These are phyloP conservation scores for Ridgeia piscesae DNA, from an alignment of 1,140 invertebrate species.

Conservation along the genomic window DNA sequence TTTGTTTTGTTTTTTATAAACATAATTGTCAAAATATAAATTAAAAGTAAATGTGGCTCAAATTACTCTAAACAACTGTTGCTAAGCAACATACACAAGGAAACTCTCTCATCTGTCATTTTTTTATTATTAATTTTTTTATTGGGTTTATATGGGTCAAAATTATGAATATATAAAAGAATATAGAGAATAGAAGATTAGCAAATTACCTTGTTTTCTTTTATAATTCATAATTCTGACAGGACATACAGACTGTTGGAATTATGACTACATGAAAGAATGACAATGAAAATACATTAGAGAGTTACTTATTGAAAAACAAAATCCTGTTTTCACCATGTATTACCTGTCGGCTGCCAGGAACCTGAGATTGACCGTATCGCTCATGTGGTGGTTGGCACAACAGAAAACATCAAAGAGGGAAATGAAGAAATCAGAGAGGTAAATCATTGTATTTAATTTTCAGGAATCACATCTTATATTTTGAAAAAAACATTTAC, in stretches of 20 bases:
- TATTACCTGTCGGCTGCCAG: slow-evolving; percentile 38
- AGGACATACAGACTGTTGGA: neutral
- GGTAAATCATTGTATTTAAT: slow-evolving; percentile 38
- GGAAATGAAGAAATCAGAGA: slow-evolving; percentile 91
- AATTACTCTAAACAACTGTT: too few species aligned
- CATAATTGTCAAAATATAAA: neutral
- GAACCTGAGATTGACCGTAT: slow-evolving; percentile 90
- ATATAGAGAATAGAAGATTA: too few species aligned
- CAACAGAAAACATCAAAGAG: slow-evolving; percentile 92
- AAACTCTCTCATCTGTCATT: too few species aligned
- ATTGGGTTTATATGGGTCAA: too few species aligned
- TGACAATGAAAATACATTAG: neutral
- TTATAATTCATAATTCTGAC: too few species aligned
- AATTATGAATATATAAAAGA: too few species aligned
- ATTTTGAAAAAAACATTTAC: too few species aligned
- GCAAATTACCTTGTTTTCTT: too few species aligned
- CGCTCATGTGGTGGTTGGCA: slow-evolving; percentile 79
- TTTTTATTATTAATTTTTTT: too few species aligned
- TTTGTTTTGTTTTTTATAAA: neutral
- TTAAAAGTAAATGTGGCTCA: neutral
- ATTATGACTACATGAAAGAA: slow-evolving; percentile 1
- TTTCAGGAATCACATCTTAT: too few species aligned
- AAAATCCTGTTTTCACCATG: neutral
- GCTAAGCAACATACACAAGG: too few species aligned
- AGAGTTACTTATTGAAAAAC: neutral